phyloP scores from a whole-genome alignment of 2,113 vertebrate species.

The Eolophus roseicapilla region DNA sequence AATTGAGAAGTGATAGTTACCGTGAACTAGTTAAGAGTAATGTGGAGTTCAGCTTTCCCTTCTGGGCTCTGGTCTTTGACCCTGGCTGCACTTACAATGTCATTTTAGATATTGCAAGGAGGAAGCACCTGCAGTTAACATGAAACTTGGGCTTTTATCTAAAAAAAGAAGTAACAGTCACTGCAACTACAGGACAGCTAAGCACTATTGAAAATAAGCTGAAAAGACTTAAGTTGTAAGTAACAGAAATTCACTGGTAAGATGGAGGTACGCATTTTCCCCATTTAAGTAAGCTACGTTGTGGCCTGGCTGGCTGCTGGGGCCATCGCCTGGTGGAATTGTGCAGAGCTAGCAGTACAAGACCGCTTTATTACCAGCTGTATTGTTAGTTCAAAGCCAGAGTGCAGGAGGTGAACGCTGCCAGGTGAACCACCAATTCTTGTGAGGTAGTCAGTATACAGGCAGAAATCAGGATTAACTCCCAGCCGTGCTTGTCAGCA shows the following conservation, averaged over 20 bases:
- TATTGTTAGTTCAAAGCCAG: neutral
- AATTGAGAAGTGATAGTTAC: neutral
- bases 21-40: neutral
- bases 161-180: neutral
- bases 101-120: neutral
- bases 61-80: neutral
- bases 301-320: neutral
- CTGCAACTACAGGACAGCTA: neutral
- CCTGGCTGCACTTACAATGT: neutral
- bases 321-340: rapidly evolving
- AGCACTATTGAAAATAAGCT: neutral
- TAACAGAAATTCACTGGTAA: neutral
- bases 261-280: neutral
- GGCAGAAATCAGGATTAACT: neutral
- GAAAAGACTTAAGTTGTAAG: neutral
- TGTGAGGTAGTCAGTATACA: rapidly evolving
- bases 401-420: neutral
- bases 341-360: neutral
- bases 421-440: neutral
- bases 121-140: conserved; percentile 22
- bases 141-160: neutral
- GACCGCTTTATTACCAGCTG: neutral
- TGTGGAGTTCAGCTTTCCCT: neutral
- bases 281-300: neutral
- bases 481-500: neutral